phyloP scores from a whole-genome alignment of 2,113 vertebrate species.

The Eudyptes chrysolophus region DNA sequence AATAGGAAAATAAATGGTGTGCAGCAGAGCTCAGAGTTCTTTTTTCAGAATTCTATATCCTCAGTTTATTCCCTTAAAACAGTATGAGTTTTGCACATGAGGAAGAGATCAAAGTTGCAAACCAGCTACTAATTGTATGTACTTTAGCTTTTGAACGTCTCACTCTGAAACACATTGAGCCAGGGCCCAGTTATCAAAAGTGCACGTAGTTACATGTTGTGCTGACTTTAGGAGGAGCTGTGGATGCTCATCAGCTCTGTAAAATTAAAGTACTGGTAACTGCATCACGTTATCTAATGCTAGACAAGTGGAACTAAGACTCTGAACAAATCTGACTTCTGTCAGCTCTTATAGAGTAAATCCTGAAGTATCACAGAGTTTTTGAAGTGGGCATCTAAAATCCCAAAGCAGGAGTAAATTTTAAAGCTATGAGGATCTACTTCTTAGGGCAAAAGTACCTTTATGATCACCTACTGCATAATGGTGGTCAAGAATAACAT shows the following conservation, averaged over 20 bases:
- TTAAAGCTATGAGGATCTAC: neutral
- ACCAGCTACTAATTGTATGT: neutral
- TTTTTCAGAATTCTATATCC: neutral
- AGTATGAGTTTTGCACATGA: neutral
- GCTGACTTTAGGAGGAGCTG: neutral
- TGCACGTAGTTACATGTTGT: neutral
- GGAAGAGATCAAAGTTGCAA: neutral
- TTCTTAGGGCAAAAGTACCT: neutral
- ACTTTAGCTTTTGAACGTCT: neutral
- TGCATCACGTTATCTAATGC: neutral
- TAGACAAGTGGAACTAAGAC: neutral
- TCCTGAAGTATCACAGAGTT: neutral
- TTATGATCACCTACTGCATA: neutral
- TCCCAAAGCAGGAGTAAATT: neutral
- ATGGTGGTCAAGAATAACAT: neutral
- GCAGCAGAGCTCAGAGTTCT: neutral
- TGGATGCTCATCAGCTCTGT: neutral
- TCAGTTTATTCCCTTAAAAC: neutral
- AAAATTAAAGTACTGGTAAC: neutral
- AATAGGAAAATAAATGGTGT: constrained; percentile 29
- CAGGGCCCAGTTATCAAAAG: neutral
- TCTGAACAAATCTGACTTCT: neutral
- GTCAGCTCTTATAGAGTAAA: neutral
- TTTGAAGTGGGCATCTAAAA: neutral
- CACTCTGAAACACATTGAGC: neutral